Base-by-base conservation (phyloP, 2,888 invertebrate species). In the Tiliacea aurago region DNA sequence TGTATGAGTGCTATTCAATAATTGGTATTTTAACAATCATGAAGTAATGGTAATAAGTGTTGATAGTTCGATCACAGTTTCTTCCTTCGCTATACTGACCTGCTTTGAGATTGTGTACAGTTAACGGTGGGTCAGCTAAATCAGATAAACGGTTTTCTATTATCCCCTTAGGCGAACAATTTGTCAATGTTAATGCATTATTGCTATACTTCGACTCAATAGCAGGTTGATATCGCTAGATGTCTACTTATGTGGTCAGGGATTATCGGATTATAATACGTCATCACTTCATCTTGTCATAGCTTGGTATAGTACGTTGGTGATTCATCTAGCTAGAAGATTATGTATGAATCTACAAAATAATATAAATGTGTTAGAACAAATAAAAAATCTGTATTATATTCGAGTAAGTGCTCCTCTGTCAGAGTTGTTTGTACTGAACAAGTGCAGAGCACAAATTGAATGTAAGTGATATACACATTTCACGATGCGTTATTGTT, bases 121-220 rank as follows among this genome's bases (percentile, higher is more conserved):
- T 56, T 74, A 74, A 70, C 43, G 62, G 70, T 70, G 59, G 69
- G 55, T 63, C 51, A 67, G 59, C 59, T 80, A 53, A 80, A 80
- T 83, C 70, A 70, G 74, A 83, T 83, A 81, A 80, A 70, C 70
- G 45, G 63, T 74, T 70, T 80, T 83, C 70, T 70, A 67, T 70
- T 79, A 68, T 67, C 58, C 84, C 80, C 56, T 64, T 53, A 56
- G 51, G 84, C 55, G 55, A 43, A 64, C 70, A 65, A 67, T 83
- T 80, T 80, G 70, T 83, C 74, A 80, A 63, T 74, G 67, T 65
- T 83, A 80, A 67, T 83, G 66, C 69, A 79, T 67, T 74, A 79
- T 79, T 67, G 63, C 70, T 80, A 69, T 78, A 80, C 56, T 68
- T 80, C 23, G 74, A 28, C 37, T 61, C 80, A 53, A 80, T 70